Base-by-base conservation (phyloP, 2,113 vertebrate genomes). In the Cariama cristata region DNA sequence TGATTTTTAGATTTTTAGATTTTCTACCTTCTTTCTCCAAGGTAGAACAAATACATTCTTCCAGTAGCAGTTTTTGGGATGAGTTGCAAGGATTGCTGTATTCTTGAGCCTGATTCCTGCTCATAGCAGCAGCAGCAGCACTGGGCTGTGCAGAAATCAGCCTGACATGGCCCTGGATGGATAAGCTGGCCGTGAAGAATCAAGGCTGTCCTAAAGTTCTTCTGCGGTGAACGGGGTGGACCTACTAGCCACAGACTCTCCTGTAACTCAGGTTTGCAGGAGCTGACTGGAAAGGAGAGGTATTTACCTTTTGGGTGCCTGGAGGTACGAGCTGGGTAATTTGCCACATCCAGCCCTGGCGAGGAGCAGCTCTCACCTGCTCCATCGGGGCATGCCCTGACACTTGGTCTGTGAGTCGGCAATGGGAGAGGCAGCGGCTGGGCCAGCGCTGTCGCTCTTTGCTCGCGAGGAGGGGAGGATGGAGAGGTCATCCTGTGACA, bases 301-400 rank as follows among this genome's bases (percentile, higher is more conserved):
- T 35, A 33, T 6, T 52, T 81, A 32, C 26, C 12, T 60, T 68
- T 21, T 2, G 21, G 33, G 40, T 79, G 44, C 12, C 44, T 35
- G 76, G 30, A 82, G 75, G 26, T 30, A 27, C 0, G 4, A 79
- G 35, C 27, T 63, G 67, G 26, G n/a, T 32, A 5, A 50, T 49
- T 45, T 79, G 50, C 24, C 4, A 1, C 63, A 28, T 30, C 19
- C 30, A 69, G 49, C 45, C 58, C 21, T 2, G 1, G 19, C 0
- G 7, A 84, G 50, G 59, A 71, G 72, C 67, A 24, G 55, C 72
- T 64, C 67, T 44, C 3, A 1, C 42, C 56, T 0, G 2, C 69
- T 55, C 44, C 1, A 0, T 35, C 2, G 1, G 24, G 35, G 21
- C 26, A 1, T 11, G 60, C 16, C 71, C 28, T 0, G 1, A 7